Evolutionary conservation across 2,113 vertebrate genomes (phyloP), one percentile per base, ranked within the genome.

Genomic region (Octodon degus): DNA sequence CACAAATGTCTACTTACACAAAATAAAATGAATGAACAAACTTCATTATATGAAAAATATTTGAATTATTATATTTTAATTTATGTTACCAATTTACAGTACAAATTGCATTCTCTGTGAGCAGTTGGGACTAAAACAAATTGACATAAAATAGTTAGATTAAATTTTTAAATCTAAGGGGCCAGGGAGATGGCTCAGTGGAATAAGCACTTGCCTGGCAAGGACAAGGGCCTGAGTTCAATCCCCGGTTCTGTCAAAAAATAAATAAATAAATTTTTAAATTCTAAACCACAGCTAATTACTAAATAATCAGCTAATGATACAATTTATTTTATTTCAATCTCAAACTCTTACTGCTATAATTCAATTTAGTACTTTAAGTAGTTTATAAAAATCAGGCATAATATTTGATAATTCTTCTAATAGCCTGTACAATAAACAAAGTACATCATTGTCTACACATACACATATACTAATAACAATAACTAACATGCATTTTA

Each of bases 401-500:
- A 92, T 53, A 70, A 7, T 84, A 81, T 77, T 81, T 93, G n/a
- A 62, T 77, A 43, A 93, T 16, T 22, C 20, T 94, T 37, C 8
- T 76, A 95, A 84, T 7, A 76, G 2, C 4, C 47, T 77, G 3
- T 72, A 7, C 86, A 87, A 87, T 3, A 89, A 40, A 67, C 16
- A 80, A 27, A 40, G 50, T 20, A 86, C 65, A 81, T 80, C 19
- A 86, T 16, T 90, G 22, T 20, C 2, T 92, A n/a, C 63, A 4
- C 7, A 67, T 86, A 76, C 3, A 79, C 30, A 68, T n/a, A 76
- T 17, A 81, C 43, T 77, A 89, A 81, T 87, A 86, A 90, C 72
- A 92, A n/a, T 58, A 94, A 83, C 11, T 68, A 94, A 96, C 62
- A 91, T 79, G 1, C n/a, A 77, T 9, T 77, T 19, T 89, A 72